Percentiles rank a stretch among this genome's conserved stretches.
Evolutionary conservation across 2,888 invertebrate species (phyloP).

Genomic region (Ectemnius lituratus): DNA sequence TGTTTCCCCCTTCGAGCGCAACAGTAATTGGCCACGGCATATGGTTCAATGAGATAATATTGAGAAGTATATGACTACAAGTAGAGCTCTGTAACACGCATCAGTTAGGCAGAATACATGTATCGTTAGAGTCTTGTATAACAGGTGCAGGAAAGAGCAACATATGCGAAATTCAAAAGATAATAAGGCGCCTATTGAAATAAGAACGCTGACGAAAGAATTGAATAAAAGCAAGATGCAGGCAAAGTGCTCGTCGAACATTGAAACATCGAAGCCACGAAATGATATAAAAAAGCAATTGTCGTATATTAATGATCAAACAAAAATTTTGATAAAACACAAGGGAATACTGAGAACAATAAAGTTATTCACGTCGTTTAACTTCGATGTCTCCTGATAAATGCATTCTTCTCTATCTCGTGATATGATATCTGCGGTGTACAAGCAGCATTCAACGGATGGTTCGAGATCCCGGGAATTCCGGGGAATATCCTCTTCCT

Average conservation of each 20-base stretch:
- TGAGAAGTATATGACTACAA: slow-evolving; percentile 16
- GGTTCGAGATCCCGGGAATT: background rate
- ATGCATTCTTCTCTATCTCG: slow-evolving; percentile 6
- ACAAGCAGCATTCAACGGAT: slow-evolving; percentile 6
- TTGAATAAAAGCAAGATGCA: background rate
- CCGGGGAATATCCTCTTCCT: background rate
- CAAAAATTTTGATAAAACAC: background rate
- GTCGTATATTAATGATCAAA: background rate
- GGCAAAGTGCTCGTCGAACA: background rate
- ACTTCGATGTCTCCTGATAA: slow-evolving; percentile 2
- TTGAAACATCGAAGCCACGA: no score
- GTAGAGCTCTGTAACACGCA: slow-evolving; percentile 4
- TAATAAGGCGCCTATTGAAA: background rate
- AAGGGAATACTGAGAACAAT: background rate
- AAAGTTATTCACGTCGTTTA: slow-evolving; percentile 7
- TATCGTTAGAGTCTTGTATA: background rate
- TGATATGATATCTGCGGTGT: background rate
- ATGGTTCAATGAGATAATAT: slow-evolving; percentile 15
- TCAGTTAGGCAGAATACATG: slow-evolving; percentile 1
- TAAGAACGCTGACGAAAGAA: background rate
- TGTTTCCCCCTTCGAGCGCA: slow-evolving; percentile 17
- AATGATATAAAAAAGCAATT: no score
- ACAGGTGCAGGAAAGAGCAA: slow-evolving; percentile 1
- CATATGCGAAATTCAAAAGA: slow-evolving; percentile 14
- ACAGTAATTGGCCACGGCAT: slow-evolving; percentile 6